phyloP scores from a whole-genome alignment of 2,797 vertebrate species.

The Taeniopygia guttata region DNA sequence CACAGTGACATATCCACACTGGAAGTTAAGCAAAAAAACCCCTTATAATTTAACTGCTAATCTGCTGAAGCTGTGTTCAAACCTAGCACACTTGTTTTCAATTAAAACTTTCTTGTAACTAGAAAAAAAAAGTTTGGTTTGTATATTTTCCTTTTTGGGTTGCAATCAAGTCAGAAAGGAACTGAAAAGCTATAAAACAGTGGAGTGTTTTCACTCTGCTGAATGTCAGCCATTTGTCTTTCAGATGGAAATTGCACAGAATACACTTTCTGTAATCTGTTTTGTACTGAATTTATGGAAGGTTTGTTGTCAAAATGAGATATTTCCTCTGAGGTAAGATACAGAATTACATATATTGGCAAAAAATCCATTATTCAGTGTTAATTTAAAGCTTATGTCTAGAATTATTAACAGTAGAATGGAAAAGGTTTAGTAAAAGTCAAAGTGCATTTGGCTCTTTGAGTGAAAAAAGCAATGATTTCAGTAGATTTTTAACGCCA shows the following conservation, averaged over 20 bases:
- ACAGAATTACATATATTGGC: neutral
- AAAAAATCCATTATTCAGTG: neutral
- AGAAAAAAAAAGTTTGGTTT: conserved; percentile 36
- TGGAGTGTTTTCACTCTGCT: neutral
- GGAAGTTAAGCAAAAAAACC: conserved; percentile 74
- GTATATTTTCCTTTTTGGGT: neutral
- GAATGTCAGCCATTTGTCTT: neutral
- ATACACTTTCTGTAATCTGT: neutral
- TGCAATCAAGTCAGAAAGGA: neutral
- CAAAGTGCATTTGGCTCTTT: fast-evolving
- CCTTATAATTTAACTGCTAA: conserved; percentile 74
- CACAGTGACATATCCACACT: conserved; percentile 75
- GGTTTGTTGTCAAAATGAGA: neutral
- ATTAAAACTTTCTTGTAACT: conserved; percentile 74
- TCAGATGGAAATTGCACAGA: neutral
- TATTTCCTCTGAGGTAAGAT: neutral
- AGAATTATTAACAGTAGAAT: neutral
- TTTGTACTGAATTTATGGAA: neutral
- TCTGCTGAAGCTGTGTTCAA: conserved; percentile 66
- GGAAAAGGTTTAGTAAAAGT: neutral
- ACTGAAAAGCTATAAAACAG: neutral
- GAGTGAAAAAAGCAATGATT: neutral
- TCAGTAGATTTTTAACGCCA: neutral
- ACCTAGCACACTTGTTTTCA: conserved; percentile 67
- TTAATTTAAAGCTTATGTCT: neutral